Base-by-base conservation (phyloP, 1,140 invertebrate genomes). In the Pogonognathellus flavescens region DNA sequence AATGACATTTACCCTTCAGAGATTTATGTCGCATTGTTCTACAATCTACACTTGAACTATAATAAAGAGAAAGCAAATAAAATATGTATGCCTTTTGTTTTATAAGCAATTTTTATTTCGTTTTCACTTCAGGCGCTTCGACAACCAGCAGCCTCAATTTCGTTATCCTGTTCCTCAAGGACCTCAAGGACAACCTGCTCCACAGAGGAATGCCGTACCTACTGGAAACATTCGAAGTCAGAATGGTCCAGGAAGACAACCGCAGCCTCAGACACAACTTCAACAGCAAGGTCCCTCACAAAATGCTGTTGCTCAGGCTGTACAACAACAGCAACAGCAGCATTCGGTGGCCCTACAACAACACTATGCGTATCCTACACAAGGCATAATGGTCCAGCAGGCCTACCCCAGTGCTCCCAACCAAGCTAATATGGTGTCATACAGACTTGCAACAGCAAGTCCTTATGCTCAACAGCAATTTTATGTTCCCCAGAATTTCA, bases 181-280 rank as follows among this genome's bases (percentile, higher is more conserved):
- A 8, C 70, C 70, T 3, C 70, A 76, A 49, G n/a, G 31, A 25
- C 41, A 76, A 41, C 2, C 31, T 76, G 5, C 49, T 49, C 59
- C 82, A 18, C 82, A 60, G 41, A 83, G 55, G 8, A 83, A 83
- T 72, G 50, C 41, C 25, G 60, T 72, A n/a, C 60, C 62, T 2
- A 72, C 41, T 53, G 55, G 70, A 11, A 76, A 76, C 9, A 72
- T 84, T 52, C 10, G 83, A 16, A 31, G 49, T 84, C 66, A 76
- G 72, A 76, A 84, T 72, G 76, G 76, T 14, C 80, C 72, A n/a
- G 62, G 84, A 60, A 25, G 82, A 80, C 82, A 81, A 50, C 53
- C 52, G 82, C 86, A 85, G 31, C 82, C 86, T 8, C 83, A 85
- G 9, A 72, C 22, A 8, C 87, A 86, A 60, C 85, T 87, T 31